Percentiles rank a stretch among this genome's conserved stretches.
phyloP scores from a whole-genome alignment of 2,797 vertebrate species.

The Leucoraja ocellata region DNA sequence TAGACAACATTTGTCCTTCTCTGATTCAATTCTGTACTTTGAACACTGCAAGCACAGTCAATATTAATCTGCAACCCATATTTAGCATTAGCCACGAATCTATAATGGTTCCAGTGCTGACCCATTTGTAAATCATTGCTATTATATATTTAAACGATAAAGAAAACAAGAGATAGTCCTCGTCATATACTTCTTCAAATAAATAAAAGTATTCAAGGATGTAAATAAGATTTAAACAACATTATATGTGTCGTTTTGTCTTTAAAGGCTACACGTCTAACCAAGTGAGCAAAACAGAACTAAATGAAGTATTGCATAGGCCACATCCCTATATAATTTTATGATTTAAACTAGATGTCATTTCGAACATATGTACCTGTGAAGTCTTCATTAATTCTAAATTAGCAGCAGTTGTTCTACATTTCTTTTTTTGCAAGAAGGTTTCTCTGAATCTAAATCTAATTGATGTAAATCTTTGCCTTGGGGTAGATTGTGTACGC shows the following conservation, averaged over 20 bases:
- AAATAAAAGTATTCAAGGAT: not conserved
- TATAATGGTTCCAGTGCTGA: too few relatives aligned
- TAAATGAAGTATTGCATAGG: not conserved
- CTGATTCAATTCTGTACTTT: not conserved
- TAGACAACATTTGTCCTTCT: not conserved
- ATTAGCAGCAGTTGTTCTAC: not conserved
- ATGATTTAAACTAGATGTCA: not conserved
- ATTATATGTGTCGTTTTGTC: not conserved
- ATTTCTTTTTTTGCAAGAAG: not conserved
- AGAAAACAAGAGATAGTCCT: not conserved
- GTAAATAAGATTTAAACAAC: not conserved
- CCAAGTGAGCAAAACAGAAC: not conserved
- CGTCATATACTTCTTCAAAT: not conserved
- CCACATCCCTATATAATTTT: not conserved
- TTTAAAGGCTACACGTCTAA: not conserved
- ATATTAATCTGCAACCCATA: not conserved
- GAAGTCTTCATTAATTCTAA: not conserved
- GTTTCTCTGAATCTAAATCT: not conserved
- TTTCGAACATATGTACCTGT: not conserved
- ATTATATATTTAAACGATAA: not conserved
- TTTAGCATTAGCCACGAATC: not conserved
- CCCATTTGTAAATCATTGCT: not conserved
- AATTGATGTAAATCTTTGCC: conserved; percentile 9
- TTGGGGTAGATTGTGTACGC: not conserved
- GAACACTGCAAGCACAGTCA: not conserved